These are phyloP conservation scores for Mus caroli DNA, from an alignment of 2,797 vertebrate species.

Conservation along the genomic window DNA sequence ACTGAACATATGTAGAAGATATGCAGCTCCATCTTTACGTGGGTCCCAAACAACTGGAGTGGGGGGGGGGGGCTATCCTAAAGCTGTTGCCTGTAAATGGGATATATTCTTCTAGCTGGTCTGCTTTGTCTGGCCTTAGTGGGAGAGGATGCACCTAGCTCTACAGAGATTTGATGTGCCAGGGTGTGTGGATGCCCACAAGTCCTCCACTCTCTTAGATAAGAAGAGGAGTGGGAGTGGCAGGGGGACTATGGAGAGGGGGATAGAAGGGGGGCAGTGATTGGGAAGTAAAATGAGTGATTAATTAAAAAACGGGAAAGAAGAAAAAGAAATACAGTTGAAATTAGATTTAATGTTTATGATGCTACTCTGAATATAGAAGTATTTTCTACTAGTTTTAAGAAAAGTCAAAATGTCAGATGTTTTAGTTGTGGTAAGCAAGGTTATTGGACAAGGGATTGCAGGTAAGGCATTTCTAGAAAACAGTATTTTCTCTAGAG, in stretches of 20 bases:
- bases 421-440: neutral
- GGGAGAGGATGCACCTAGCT: neutral
- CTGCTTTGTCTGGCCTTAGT: neutral
- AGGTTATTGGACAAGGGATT: neutral
- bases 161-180: neutral
- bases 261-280: neutral
- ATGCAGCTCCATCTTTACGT: too few relatives aligned
- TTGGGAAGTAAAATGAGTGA: neutral
- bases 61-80: neutral
- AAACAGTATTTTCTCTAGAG: neutral
- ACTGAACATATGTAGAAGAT: neutral
- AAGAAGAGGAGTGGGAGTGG: neutral
- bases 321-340: neutral
- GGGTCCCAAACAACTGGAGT: neutral
- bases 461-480: neutral
- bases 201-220: neutral
- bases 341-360: neutral
- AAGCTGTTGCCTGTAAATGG: neutral
- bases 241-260: neutral
- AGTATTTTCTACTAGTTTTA: neutral
- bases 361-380: neutral
- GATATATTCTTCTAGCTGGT: neutral
- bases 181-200: neutral
- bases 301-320: neutral
- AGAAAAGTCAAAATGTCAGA: neutral